phyloP scores from a whole-genome alignment of 2,797 vertebrate species.

The Pseudomugil tenellus region DNA sequence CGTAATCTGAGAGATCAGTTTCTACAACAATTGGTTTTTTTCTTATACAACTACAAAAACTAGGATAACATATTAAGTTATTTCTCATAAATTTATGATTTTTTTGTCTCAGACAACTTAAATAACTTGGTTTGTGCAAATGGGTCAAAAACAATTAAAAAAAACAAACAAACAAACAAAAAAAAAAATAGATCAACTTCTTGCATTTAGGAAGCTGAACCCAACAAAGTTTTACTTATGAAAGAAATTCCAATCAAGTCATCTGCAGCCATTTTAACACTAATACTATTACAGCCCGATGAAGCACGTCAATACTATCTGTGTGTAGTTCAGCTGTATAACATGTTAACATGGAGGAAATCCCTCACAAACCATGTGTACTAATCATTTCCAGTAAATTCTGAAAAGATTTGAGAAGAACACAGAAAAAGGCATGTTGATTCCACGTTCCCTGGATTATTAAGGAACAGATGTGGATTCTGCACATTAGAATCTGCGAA shows the following conservation, averaged over 20 bases:
- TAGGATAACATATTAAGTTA: not conserved
- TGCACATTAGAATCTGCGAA: slow-evolving; percentile 41
- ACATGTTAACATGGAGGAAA: slow-evolving; percentile 36
- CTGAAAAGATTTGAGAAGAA: slow-evolving; percentile 11
- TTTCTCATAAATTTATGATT: no score
- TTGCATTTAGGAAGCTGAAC: slow-evolving; percentile 5
- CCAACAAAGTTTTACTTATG: slow-evolving; percentile 3
- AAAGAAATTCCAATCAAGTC: not conserved
- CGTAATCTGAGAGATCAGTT: not conserved
- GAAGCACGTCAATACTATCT: slow-evolving; percentile 4
- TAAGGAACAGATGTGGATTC: slow-evolving; percentile 31
- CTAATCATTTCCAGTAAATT: slow-evolving; percentile 19
- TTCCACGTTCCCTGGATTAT: slow-evolving; percentile 23
- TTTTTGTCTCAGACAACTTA: not conserved
- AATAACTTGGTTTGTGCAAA: not conserved
- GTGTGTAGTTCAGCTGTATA: slow-evolving; percentile 27
- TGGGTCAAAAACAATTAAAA: slow-evolving; percentile 9
- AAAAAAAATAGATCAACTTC: not conserved
- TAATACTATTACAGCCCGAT: slow-evolving; percentile 17
- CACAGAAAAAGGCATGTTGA: slow-evolving; percentile 12
- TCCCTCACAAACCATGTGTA: slow-evolving; percentile 19
- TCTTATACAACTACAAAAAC: not conserved
- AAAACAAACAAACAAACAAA: slow-evolving; percentile 4
- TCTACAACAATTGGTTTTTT: not conserved
- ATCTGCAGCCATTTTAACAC: not conserved